Base-by-base conservation (phyloP, 2,888 invertebrate species). In the Poecilus cupreus region DNA sequence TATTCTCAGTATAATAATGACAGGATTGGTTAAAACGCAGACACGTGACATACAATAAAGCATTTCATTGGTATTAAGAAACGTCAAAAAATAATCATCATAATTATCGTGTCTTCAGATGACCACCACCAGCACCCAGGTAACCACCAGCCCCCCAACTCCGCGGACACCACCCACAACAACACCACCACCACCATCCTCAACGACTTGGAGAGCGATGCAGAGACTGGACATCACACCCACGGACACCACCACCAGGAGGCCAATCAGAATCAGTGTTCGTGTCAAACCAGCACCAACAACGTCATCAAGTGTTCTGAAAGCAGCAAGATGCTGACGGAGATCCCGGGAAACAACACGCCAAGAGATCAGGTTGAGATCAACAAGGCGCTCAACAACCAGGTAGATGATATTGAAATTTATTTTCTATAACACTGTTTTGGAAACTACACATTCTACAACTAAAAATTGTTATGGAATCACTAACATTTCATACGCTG, bases 301-400 rank as follows among this genome's bases (percentile, higher is more conserved):
- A 87, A 87, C 26, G 82, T 85, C 10, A 85, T 85, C 1, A 87
- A 87, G 13, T 88, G 88, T 80, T 77, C 81, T 0, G 89, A 89
- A 84, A 85, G 87, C 1, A 89, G 88, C 76, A 87, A 87, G 76
- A 89, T 89, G 88, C 84, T 89, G 5, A 77, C 83, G 37, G 87
- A 89, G 5, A 0, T 68, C 2, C 64, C 64, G 2, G 64, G 18
- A 8, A 68, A 11, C 0, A 3, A 37, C 11, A 32, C 32, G 32
- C 32, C 32, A 8, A 32, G 32, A 32, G 64, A 68, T 3, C 85
- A 84, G 54, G 89, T 89, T 80, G 90, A 91, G 60, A 87, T 84
- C 11, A 91, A 91, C 78, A 91, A 91, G 20, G 72, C 72, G 10
- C 57, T 90, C 90, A 0, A 91, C 90, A 64, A 90, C 91, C 1